These are phyloP conservation scores for Cryptus armator DNA, from an alignment of 2,888 invertebrate species.

Conservation along the genomic window DNA sequence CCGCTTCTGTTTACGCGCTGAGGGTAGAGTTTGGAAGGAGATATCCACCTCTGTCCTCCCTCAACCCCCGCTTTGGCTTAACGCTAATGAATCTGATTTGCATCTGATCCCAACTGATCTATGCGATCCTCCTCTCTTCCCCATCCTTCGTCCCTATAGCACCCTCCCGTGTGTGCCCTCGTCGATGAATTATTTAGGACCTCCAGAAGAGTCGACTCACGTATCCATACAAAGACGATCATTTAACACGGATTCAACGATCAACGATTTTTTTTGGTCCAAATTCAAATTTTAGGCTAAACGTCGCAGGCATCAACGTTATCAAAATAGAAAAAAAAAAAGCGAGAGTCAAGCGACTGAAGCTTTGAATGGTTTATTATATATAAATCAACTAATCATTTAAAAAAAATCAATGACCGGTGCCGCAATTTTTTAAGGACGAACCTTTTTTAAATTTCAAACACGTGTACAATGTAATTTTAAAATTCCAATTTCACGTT, in stretches of 20 bases:
- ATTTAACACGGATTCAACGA: slow-evolving; percentile 12
- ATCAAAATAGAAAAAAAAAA: too few relatives aligned
- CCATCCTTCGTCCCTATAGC: slow-evolving; percentile 17
- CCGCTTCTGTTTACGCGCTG: slow-evolving; percentile 54
- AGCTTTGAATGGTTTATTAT: too few relatives aligned
- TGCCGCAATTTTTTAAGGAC: too few relatives aligned
- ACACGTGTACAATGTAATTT: too few relatives aligned
- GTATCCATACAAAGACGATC: slow-evolving; percentile 14
- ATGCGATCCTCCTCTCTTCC: slow-evolving; percentile 71
- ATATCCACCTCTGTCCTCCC: slow-evolving; percentile 53
- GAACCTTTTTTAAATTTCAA: too few relatives aligned
- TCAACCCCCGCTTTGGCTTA: slow-evolving; percentile 74
- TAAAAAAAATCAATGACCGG: too few relatives aligned
- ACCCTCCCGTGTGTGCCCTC: slow-evolving; percentile 45
- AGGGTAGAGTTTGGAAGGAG: slow-evolving; percentile 50
- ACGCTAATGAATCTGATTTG: slow-evolving; percentile 84
- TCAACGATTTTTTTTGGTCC: slow-evolving; percentile 14
- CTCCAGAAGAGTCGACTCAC: slow-evolving; percentile 41
- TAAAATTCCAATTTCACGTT: too few relatives aligned
- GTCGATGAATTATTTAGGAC: slow-evolving; percentile 76
- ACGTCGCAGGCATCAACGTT: neutral
- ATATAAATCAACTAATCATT: too few relatives aligned
- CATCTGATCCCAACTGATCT: slow-evolving; percentile 83
- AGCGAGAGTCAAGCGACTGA: too few relatives aligned
- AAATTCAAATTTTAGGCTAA: neutral